Base-by-base conservation (phyloP, 1,140 invertebrate genomes). In the Lutraria rhynchaena region DNA sequence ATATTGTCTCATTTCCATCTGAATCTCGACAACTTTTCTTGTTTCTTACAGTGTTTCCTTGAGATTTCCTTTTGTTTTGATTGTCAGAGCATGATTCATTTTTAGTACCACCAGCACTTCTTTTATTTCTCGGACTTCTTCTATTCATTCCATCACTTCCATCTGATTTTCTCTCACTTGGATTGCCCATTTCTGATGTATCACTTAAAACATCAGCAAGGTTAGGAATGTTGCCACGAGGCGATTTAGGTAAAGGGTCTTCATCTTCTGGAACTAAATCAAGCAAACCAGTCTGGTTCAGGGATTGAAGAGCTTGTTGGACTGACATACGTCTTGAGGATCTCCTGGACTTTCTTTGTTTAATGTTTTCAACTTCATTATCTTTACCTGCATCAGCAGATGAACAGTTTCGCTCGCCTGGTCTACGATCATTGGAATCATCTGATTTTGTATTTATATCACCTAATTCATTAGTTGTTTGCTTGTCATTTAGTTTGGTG, bases 301-400 rank as follows among this genome's bases (percentile, higher is more conserved):
- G 27, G 22, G 27, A 44, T 19, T 67, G 17, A 9, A 69, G 11
- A 19, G 51, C 49, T 57, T 78, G 61, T 31, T 69, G 27, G 29
- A 78, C 37, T 13, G 75, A 78, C 49, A 78, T 27, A 15, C 75
- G 60, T 44, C 75, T 33, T 22, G 74, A 63, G 33, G 63, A 67
- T 29, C 63, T 37, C 27, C 75, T 67, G 31, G 15, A 29, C 19
- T 73, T 73, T 29, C 15, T 29, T 31, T 37, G 61, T 11, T 13
- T 9, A 33, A 7, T 35, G n/a, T 65, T 41, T 24, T 67, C 44
- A 29, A 5, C 24, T 46, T 29, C 5, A 9, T 19, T 1, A 29
- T 13, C 63, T 29, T n/a, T 31, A 15, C 49, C 29, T 13, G 27
- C 37, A 9, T 49, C 44, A 19, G 33, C 22, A 51, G 41, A 15